Percentiles rank a stretch among this genome's conserved stretches.
Evolutionary conservation across 1,140 invertebrate species (phyloP).

Genomic region (Drosophila chauvacae): DNA sequence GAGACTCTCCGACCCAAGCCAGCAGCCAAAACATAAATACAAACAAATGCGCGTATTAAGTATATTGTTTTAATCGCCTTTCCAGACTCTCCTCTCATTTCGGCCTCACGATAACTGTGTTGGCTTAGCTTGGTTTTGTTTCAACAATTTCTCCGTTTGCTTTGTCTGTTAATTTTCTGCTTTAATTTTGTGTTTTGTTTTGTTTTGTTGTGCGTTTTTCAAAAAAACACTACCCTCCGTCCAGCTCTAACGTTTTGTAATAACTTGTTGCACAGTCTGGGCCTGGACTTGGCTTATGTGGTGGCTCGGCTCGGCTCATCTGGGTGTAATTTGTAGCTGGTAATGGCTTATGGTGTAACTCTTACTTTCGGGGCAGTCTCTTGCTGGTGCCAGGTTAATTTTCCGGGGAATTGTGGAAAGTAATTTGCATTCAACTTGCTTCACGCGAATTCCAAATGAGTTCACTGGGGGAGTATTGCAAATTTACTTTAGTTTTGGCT

Average conservation of each 20-base stretch:
- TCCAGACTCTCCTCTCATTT: conserved; percentile 22
- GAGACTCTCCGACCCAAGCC: conserved; percentile 11
- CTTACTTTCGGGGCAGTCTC: conserved; percentile 28
- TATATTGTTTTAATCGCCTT: conserved; percentile 58
- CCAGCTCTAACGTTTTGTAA: conserved; percentile 24
- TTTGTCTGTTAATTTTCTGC: conserved; percentile 27
- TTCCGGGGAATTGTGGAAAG: conserved; percentile 14
- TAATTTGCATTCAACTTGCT: conserved; percentile 32
- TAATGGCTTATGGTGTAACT: conserved; percentile 32
- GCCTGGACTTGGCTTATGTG: conserved; percentile 24
- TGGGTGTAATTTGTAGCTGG: conserved; percentile 26
- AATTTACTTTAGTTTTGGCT: not conserved
- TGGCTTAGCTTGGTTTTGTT: conserved; percentile 19
- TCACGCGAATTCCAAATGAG: not conserved
- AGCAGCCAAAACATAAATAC: conserved; percentile 53
- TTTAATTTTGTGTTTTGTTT: conserved; percentile 9
- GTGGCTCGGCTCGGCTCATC: conserved; percentile 43
- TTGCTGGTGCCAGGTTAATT: conserved; percentile 6
- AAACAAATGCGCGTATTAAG: conserved; percentile 63
- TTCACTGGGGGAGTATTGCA: conserved; percentile 1
- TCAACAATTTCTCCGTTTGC: conserved; percentile 34
- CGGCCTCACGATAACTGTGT: conserved; percentile 17
- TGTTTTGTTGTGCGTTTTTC: conserved; percentile 1
- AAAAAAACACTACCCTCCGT: conserved; percentile 6
- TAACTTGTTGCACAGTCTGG: conserved; percentile 41